These are phyloP conservation scores for Emydoidea blandingii DNA, from an alignment of 2,797 vertebrate genomes.

Conservation along the genomic window DNA sequence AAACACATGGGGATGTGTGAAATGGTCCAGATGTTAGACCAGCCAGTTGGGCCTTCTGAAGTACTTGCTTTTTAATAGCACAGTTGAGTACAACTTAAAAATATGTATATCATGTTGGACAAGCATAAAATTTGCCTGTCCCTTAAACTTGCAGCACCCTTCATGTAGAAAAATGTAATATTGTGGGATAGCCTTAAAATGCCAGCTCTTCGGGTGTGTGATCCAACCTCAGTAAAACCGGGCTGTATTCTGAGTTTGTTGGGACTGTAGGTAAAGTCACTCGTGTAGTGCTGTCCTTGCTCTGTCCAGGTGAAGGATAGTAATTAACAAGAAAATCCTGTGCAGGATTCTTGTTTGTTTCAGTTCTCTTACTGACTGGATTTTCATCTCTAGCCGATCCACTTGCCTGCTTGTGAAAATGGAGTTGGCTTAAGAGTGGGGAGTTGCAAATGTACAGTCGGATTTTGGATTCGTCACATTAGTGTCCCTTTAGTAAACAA, in stretches of 20 bases:
- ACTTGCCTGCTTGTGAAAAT: neutral
- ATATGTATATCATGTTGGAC: neutral
- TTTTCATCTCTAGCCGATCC: neutral
- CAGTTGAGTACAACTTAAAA: neutral
- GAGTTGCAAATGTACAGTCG: neutral
- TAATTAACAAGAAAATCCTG: neutral
- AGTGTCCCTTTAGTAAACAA: neutral
- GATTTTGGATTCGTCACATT: neutral
- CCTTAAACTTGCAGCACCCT: accelerated
- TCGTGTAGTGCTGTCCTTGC: neutral
- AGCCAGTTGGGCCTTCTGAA: neutral
- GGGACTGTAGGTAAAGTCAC: accelerated
- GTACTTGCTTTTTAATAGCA: neutral
- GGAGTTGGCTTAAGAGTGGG: neutral
- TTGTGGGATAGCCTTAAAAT: accelerated
- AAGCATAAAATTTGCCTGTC: neutral
- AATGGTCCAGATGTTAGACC: conserved; percentile 19
- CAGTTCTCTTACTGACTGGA: neutral
- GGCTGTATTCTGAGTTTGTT: neutral
- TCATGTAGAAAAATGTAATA: too few relatives aligned
- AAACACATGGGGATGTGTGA: neutral
- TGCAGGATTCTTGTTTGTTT: accelerated
- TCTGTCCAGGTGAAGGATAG: neutral
- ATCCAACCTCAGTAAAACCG: neutral
- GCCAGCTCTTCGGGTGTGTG: neutral